Base-by-base conservation (phyloP, 1,140 invertebrate genomes). In the Diorhabda elongata region DNA sequence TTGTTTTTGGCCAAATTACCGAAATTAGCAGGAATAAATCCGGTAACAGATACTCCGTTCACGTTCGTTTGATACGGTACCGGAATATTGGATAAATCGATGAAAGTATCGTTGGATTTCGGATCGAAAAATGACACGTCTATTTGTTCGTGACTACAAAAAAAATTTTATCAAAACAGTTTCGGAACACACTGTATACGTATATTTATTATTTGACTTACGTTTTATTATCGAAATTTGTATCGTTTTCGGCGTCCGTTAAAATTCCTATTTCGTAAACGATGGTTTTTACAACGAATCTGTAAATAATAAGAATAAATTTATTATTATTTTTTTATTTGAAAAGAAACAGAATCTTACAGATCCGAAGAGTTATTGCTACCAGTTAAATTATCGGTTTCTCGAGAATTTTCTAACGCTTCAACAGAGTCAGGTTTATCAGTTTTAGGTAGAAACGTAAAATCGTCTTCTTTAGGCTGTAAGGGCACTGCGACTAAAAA, bases 181-280 rank as follows among this genome's bases (percentile, higher is more conserved):
- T 26, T 26, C 26, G 26, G 26, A 26, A 1, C 26, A 26, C 26
- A 26, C 26, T 26, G 26, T 26, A 26, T 26, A 26, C 26, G 26
- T 26, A 26, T 26, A 26, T 26, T 26, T 26, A 26, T 26, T 26
- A 26, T 11, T 5, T 59, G 69, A 67, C 63, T 72, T 75, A 76
- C 75, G 75, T 75, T 61, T 63, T 66, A 73, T 79, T 78, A 64
- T 68, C 74, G 69, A 80, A 80, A 45, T 82, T 82, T 2, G 77
- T 80, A 44, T 82, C 78, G 63, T 82, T 84, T 58, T 76, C 76
- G 5, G 78, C 81, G 67, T 86, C 84, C 8, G 85, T 85, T 43
- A 87, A 77, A 67, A 87, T 85, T 58, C 85, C 85, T 68, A 87
- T 84, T 79, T 87, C 85, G 74, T 86, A 87, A 47, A 86, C 85